Evolutionary conservation across 1,140 invertebrate genomes (phyloP).

Genomic region (Oedothorax gibbosus): DNA sequence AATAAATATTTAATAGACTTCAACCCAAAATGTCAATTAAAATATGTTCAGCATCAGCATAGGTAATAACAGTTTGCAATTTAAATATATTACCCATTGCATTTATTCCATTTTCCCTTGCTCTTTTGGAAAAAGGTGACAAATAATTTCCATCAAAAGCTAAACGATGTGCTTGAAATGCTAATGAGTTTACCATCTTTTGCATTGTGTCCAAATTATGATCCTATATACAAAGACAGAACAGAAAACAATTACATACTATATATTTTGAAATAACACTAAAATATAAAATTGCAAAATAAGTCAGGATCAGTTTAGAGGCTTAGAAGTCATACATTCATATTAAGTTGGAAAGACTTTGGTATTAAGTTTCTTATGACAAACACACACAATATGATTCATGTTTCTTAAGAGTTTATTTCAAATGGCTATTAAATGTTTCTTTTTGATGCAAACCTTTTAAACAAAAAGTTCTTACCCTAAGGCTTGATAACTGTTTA

Average conservation of each 20-base stretch:
- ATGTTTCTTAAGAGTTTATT: no score
- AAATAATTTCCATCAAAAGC: conserved; percentile 94
- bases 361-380: no score
- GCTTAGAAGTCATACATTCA: no score
- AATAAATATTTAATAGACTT: no score
- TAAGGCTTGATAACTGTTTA: conserved; percentile 78
- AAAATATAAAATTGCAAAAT: background rate
- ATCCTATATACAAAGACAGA: conserved; percentile 64
- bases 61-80: background rate
- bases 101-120: conserved; percentile 91
- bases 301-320: background rate
- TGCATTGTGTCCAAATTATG: conserved; percentile 75
- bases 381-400: no score
- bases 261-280: background rate
- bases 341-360: no score
- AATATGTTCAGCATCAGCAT: no score
- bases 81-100: conserved; percentile 78
- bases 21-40: no score
- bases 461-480: conserved; percentile 46
- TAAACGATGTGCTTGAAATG: conserved; percentile 90
- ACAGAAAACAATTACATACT: background rate
- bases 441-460: background rate
- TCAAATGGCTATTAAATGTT: no score
- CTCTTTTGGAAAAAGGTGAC: conserved; percentile 94
- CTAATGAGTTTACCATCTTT: conserved; percentile 92